Percentiles rank a stretch among this genome's conserved stretches.
Conservation (phyloP, 2,113 vertebrate genomes). For the Amblyornis subalaris region DNA sequence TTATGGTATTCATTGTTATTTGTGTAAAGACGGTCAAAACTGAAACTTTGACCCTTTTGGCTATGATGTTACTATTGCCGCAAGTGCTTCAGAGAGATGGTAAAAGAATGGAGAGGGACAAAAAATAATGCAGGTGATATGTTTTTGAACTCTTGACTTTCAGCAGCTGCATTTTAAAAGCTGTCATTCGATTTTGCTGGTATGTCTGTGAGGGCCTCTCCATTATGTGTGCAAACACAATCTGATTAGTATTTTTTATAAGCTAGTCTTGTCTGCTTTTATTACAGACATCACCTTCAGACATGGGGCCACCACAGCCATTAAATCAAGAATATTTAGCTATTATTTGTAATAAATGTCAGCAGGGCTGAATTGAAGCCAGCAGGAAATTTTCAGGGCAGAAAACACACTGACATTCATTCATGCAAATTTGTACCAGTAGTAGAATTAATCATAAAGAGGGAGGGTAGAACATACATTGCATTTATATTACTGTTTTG, state of each 20-base stretch:
- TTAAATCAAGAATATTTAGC: constrained; percentile 82
- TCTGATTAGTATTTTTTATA: constrained; percentile 74
- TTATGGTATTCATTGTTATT: constrained; percentile 13
- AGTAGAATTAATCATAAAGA: constrained; percentile 74
- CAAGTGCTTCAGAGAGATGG: constrained; percentile 20
- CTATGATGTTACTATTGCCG: not conserved
- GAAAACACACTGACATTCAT: constrained; percentile 81
- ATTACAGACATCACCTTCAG: constrained; percentile 77
- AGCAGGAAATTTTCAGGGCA: constrained; percentile 75
- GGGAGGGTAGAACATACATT: constrained; percentile 39
- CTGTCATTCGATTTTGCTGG: constrained; percentile 36
- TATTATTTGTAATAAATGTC: constrained; percentile 85
- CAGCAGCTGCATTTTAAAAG: constrained; percentile 65
- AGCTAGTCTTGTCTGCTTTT: constrained; percentile 71
- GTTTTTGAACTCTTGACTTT: constrained; percentile 68
- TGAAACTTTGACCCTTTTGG: constrained; percentile 31
- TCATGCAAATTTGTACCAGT: constrained; percentile 77
- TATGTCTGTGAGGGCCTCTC: constrained; percentile 32
- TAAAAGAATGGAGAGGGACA: constrained; percentile 27
- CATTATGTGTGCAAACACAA: constrained; percentile 71
- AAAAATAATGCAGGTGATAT: constrained; percentile 29
- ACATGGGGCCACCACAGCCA: constrained; percentile 60
- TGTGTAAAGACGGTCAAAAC: constrained; percentile 17
- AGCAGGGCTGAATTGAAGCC: constrained; percentile 73
- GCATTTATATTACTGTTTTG: constrained; percentile 68